Evolutionary conservation across 2,797 vertebrate genomes (phyloP), one percentile per base, ranked within the genome.

Genomic region (Xerus rutilus): DNA sequence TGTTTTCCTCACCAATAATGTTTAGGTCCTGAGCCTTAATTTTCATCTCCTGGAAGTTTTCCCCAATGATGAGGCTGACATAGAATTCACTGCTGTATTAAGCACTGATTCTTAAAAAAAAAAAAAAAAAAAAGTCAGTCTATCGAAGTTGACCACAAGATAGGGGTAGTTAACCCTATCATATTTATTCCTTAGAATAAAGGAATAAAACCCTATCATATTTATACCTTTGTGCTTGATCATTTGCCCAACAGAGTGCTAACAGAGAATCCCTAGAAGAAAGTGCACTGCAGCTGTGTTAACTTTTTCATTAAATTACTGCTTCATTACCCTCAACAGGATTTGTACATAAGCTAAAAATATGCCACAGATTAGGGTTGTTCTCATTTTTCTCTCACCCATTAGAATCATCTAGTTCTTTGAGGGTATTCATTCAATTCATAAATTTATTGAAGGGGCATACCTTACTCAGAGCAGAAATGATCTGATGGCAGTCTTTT

Each of bases 221-320:
- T 76, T 89, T 93, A 45, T 82, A 54, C 67, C 32, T 91, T 67
- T 21, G 70, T 47, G 3, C 69, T 84, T 89, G 43, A 57, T 90
- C n/a, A 30, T 62, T 69, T 86, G 39, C 28, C 39, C 78, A 92
- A 86, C 13, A 77, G 28, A 43, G 59, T 35, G 13, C 32, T 91
- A 49, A 54, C 5, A 86, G 49, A 92, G 15, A 83, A 45, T 88
- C 11, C 4, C 52, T 65, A 78, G 32, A 69, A 76, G 32, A 88
- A 94, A 7, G 4, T 83, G 13, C 86, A 76, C 62, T 64, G 43
- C 92, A 81, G 13, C 20, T 35, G 5, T 84, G 39, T 74, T 92
- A 81, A 73, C 49, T 78, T 82, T 86, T 96, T 85, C 28, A 78
- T 87, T 93, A 78, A 97, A 82, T 85, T 74, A 67, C 25, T 84